Base-by-base conservation (phyloP, 2,113 vertebrate species). In the Eupsittula cactorum region DNA sequence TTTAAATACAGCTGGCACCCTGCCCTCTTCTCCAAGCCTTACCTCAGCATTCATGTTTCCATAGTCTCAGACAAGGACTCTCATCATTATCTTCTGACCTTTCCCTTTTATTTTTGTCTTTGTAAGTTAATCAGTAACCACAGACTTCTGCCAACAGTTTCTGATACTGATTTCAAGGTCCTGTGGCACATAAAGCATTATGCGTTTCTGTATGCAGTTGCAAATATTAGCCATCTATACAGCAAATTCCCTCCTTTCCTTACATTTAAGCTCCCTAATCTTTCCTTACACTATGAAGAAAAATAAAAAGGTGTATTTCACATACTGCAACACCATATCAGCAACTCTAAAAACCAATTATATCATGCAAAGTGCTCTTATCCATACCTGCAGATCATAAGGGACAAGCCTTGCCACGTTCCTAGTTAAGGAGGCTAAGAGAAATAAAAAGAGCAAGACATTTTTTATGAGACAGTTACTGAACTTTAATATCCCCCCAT, bases 101-200 rank as follows among this genome's bases (percentile, higher is more conserved):
- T 89, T 63, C 33, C 21, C 16, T n/a, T 10, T 47, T 33, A 16
- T 31, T n/a, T 25, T 21, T 8, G 27, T 15, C 71, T 90, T 37
- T 77, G 16, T 11, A 10, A 89, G 47, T 93, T 88, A 92, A 93
- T 91, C 76, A 84, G 83, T 69, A 90, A 93, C 73, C 64, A 92
- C 35, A 88, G 42, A 63, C 42, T 46, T 49, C 74, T 82, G 47
- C 76, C 77, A 88, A 35, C 55, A 29, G 80, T 74, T 17, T 1
- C 0, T 11, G 69, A 49, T 52, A 17, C 85, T 55, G 59, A 53
- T 64, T 68, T 39, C 60, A 64, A 74, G 47, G 60, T 47, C 42
- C 85, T 41, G 69, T 10, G 20, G 23, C 25, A 33, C 39, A 49
- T 1, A 31, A 52, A 79, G 25, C 49, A 46, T 11, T 11, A 39